Conservation (phyloP, 2,113 vertebrate genomes). For the Elaphurus davidianus region DNA sequence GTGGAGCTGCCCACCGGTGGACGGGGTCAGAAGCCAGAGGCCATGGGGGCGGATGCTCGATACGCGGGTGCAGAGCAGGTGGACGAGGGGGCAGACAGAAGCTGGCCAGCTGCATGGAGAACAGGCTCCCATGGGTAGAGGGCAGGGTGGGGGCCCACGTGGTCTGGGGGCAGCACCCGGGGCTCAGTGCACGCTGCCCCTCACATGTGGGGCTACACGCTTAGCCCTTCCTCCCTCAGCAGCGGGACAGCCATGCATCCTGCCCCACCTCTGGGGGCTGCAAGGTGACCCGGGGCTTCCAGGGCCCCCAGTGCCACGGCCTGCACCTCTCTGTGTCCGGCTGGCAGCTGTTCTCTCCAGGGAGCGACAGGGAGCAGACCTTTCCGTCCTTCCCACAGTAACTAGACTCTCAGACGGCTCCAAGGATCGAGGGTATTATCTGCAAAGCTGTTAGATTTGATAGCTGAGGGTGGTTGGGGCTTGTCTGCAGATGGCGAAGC, state of each 20-base stretch:
- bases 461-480: background rate
- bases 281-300: background rate
- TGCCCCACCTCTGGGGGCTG: background rate
- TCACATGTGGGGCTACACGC: no score
- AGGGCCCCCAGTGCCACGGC: no score
- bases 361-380: background rate
- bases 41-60: background rate
- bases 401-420: background rate
- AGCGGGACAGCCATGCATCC: fast-evolving
- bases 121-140: background rate
- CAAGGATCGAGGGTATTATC: background rate
- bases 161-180: fast-evolving
- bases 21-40: fast-evolving
- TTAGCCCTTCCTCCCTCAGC: background rate
- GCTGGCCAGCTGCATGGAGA: background rate
- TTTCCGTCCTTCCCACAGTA: background rate
- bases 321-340: fast-evolving
- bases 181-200: background rate
- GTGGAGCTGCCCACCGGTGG: fast-evolving
- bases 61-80: background rate
- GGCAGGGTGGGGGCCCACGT: fast-evolving
- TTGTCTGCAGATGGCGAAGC: fast-evolving
- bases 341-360: no score
- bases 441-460: background rate
- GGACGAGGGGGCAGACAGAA: fast-evolving